Evolutionary conservation across 2,797 vertebrate genomes (phyloP).

Genomic region (Ctenochaetus hawaiiensis): DNA sequence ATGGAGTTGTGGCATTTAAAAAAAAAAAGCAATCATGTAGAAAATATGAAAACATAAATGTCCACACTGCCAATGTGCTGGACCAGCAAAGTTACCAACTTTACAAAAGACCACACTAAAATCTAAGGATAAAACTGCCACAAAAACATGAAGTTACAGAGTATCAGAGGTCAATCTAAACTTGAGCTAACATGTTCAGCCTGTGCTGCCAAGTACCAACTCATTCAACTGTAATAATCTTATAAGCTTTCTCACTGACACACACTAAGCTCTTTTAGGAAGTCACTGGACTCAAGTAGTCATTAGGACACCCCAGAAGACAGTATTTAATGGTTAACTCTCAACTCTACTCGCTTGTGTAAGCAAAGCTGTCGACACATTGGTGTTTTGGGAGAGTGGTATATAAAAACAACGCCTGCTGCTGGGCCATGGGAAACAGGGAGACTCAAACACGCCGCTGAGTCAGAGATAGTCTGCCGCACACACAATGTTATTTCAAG

Average conservation of each 20-base stretch:
- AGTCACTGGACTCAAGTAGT: slow-evolving; percentile 40
- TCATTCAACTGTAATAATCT: slow-evolving; percentile 27
- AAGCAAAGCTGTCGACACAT: slow-evolving; percentile 75
- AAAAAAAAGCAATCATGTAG: too few relatives aligned
- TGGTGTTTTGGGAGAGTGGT: slow-evolving; percentile 72
- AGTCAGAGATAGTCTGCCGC: slow-evolving; percentile 52
- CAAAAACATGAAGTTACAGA: too few relatives aligned
- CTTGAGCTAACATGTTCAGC: neutral
- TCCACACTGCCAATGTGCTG: too few relatives aligned
- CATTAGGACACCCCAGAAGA: slow-evolving; percentile 40
- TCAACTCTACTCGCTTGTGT: slow-evolving; percentile 51
- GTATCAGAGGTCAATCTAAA: neutral
- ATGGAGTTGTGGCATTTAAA: too few relatives aligned
- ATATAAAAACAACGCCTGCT: slow-evolving; percentile 75
- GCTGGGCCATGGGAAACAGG: slow-evolving; percentile 73
- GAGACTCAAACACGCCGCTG: slow-evolving; percentile 62
- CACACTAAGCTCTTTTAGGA: slow-evolving; percentile 29
- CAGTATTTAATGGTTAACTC: slow-evolving; percentile 48
- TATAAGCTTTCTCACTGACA: slow-evolving; percentile 22
- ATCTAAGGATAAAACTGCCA: too few relatives aligned
- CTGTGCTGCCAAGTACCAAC: slow-evolving; percentile 9
- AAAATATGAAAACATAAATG: too few relatives aligned
- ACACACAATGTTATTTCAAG: slow-evolving; percentile 73
- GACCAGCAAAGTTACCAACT: too few relatives aligned
- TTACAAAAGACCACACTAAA: too few relatives aligned